These are phyloP conservation scores for Tiliqua scincoides DNA, from an alignment of 2,113 vertebrate genomes.

Conservation along the genomic window DNA sequence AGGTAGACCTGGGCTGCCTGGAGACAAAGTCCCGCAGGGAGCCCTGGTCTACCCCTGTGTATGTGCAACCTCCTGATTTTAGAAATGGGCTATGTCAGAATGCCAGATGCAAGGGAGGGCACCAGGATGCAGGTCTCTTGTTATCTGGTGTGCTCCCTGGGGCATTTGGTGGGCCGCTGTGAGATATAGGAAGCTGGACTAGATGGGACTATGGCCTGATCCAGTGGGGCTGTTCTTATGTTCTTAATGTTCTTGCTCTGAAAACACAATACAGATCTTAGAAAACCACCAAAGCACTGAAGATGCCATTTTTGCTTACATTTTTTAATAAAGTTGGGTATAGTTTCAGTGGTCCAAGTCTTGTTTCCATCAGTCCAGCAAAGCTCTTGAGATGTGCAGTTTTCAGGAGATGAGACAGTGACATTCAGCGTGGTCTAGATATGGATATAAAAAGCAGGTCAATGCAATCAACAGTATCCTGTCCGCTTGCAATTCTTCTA, in stretches of 20 bases:
- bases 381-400: conserved; percentile 74
- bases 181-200: too few species aligned
- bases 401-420: conserved; percentile 76
- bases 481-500: not conserved
- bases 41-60: too few species aligned
- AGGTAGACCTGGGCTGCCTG: too few species aligned
- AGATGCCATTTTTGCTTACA: conserved; percentile 80
- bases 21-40: too few species aligned
- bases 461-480: not conserved
- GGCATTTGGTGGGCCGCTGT: too few species aligned
- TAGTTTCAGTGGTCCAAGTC: conserved; percentile 80
- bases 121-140: too few species aligned
- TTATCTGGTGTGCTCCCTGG: too few species aligned
- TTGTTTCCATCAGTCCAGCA: conserved; percentile 79
- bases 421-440: conserved; percentile 82
- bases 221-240: too few species aligned
- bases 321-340: conserved; percentile 75
- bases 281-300: not conserved
- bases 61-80: too few species aligned
- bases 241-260: not conserved
- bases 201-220: too few species aligned
- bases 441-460: conserved; percentile 42
- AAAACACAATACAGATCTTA: not conserved
- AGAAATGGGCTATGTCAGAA: too few species aligned
- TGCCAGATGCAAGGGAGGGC: too few species aligned